Conservation (phyloP, 2,888 invertebrate species). For the Yponomeuta sedellus region DNA sequence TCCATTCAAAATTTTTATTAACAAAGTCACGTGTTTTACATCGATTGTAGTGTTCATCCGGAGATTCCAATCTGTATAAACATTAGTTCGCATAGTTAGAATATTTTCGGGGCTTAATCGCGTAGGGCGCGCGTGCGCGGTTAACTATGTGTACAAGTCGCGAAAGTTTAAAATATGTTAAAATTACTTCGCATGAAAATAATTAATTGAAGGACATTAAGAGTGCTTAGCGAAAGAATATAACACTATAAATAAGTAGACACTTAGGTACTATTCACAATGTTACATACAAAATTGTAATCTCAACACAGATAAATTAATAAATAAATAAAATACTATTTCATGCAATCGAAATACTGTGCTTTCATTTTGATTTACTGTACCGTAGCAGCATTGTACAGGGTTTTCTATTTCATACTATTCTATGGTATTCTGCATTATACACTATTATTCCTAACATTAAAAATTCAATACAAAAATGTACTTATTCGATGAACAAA, state of each 20-base stretch:
- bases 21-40: conserved; percentile 8
- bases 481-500: neutral
- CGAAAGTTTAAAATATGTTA: too few relatives aligned
- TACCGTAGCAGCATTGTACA: neutral
- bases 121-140: too few relatives aligned
- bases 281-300: neutral
- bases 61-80: conserved; percentile 1
- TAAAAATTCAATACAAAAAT: neutral
- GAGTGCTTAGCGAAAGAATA: neutral
- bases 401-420: neutral
- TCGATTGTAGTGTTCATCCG: neutral
- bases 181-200: neutral
- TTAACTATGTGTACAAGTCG: too few relatives aligned
- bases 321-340: neutral
- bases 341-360: neutral
- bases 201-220: neutral
- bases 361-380: neutral
- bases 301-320: neutral
- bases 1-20: conserved; percentile 2
- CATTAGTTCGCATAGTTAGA: neutral
- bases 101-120: too few relatives aligned
- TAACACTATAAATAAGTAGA: too few relatives aligned
- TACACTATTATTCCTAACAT: neutral
- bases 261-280: neutral
- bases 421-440: neutral